These are phyloP conservation scores for Trichoplax adhaerens DNA, from an alignment of 37 sponge, comb jelly and placozoan species.

Conservation along the genomic window DNA sequence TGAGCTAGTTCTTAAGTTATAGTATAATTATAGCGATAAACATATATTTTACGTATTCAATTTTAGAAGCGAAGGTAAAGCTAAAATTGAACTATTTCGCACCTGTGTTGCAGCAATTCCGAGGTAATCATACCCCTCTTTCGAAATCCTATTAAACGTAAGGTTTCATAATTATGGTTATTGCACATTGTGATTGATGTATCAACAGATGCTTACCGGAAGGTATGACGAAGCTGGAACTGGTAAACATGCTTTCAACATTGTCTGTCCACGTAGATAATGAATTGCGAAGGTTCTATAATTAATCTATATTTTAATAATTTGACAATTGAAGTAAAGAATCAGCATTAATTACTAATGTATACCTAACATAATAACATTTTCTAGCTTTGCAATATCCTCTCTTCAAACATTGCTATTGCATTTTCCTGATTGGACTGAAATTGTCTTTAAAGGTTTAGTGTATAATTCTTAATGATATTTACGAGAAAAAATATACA, in stretches of 20 bases:
- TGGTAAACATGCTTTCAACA: constrained; percentile 62
- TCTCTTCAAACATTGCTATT: constrained; percentile 56
- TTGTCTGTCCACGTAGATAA: constrained; percentile 81
- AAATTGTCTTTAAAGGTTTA: constrained; percentile 34
- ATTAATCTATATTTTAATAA: too few relatives aligned
- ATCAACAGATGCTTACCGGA: constrained; percentile 33
- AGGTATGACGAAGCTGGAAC: constrained; percentile 42
- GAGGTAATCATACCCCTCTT: neutral
- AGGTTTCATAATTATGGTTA: too few relatives aligned
- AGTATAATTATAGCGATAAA: too few relatives aligned
- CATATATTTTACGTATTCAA: neutral
- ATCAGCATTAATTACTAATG: too few relatives aligned
- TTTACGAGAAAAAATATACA: too few relatives aligned
- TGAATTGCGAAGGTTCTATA: constrained; percentile 45
- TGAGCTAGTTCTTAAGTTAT: too few relatives aligned
- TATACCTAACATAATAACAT: neutral
- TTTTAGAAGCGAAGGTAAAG: constrained; percentile 50
- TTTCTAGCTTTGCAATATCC: constrained; percentile 32
- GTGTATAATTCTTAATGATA: neutral
- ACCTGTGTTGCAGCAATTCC: constrained; percentile 95
- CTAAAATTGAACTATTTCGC: constrained; percentile 75
- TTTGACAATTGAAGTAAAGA: too few relatives aligned
- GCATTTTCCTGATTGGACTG: constrained; percentile 47
- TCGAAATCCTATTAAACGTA: too few relatives aligned
- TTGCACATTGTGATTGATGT: too few relatives aligned